Percentiles rank a stretch among this genome's conserved stretches.
Conservation (phyloP, 2,797 vertebrate species). For the Channallabes apus region DNA sequence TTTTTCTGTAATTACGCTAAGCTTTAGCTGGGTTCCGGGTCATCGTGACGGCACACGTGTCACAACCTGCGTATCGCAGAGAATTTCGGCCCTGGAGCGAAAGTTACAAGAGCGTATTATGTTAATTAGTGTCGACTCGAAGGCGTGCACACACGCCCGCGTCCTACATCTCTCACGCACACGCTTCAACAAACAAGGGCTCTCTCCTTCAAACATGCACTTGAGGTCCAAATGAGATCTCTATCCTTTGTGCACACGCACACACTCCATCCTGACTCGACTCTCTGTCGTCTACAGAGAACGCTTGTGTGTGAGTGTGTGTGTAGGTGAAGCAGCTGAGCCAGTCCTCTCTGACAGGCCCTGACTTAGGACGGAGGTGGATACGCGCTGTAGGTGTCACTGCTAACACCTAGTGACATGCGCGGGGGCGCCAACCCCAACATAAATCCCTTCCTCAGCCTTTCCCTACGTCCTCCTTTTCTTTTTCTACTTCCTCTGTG, state of each 20-base stretch:
- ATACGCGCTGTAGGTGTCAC: slow-evolving; percentile 52
- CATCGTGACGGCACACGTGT: neutral
- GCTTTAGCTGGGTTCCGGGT: slow-evolving; percentile 13
- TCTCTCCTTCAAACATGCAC: slow-evolving; percentile 23
- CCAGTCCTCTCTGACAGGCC: slow-evolving; percentile 68
- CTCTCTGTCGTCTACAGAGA: slow-evolving; percentile 32
- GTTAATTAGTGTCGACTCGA: slow-evolving; percentile 46
- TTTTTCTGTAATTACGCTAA: slow-evolving; percentile 31
- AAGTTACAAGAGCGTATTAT: slow-evolving; percentile 21
- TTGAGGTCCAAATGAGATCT: slow-evolving; percentile 25
- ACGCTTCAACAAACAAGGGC: slow-evolving; percentile 25
- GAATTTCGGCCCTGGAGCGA: slow-evolving; percentile 9
- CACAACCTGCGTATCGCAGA: slow-evolving; percentile 14
- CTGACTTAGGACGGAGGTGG: slow-evolving; percentile 68
- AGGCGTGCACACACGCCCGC: slow-evolving; percentile 19
- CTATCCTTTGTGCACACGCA: slow-evolving; percentile 1
- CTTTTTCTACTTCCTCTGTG: slow-evolving; percentile 24
- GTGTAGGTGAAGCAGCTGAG: slow-evolving; percentile 64
- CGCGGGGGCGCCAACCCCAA: slow-evolving; percentile 46
- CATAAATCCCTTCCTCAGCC: slow-evolving; percentile 54
- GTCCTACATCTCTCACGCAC: slow-evolving; percentile 11
- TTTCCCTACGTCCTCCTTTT: slow-evolving; percentile 33
- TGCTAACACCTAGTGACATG: slow-evolving; percentile 53
- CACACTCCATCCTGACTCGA: neutral
- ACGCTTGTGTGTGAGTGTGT: slow-evolving; percentile 39